phyloP scores from a whole-genome alignment of 2,888 invertebrate genomes.

The Machimus atricapillus region DNA sequence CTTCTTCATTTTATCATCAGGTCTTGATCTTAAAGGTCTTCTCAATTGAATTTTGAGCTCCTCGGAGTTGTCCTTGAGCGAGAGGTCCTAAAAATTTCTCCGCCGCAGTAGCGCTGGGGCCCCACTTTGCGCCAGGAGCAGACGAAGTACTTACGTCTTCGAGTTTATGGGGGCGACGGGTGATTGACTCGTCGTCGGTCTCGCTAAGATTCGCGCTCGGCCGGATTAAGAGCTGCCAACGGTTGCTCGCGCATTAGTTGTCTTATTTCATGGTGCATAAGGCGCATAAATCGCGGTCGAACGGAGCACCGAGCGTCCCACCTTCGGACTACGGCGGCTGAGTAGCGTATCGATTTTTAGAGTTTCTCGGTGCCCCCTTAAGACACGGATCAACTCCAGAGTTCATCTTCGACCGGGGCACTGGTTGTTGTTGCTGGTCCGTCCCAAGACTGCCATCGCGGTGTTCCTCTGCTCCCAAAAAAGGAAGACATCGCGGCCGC shows the following conservation, averaged over 20 bases:
- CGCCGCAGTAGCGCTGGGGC: background rate
- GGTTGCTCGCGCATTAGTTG: constrained; percentile 46
- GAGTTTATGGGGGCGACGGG: constrained; percentile 5
- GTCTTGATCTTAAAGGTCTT: background rate
- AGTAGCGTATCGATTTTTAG: constrained; percentile 31
- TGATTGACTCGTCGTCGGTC: constrained; percentile 39
- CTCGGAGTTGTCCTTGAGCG: background rate
- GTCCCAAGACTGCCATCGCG: background rate
- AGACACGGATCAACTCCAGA: constrained; percentile 32
- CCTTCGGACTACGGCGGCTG: background rate
- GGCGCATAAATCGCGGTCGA: constrained; percentile 41
- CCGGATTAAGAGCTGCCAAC: constrained; percentile 44
- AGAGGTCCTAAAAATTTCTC: background rate
- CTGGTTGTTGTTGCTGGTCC: background rate
- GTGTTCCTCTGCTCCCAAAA: background rate
- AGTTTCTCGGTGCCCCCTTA: constrained; percentile 10
- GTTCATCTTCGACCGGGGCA: background rate
- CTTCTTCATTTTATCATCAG: too few relatives aligned
- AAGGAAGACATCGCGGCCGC: background rate
- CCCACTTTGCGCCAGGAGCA: background rate
- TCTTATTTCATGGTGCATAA: constrained; percentile 47
- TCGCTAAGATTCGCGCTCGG: constrained; percentile 13
- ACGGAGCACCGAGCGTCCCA: background rate
- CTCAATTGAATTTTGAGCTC: background rate
- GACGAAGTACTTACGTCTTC: background rate